phyloP scores from a whole-genome alignment of 2,888 invertebrate genomes.

The Tyria jacobaeae region DNA sequence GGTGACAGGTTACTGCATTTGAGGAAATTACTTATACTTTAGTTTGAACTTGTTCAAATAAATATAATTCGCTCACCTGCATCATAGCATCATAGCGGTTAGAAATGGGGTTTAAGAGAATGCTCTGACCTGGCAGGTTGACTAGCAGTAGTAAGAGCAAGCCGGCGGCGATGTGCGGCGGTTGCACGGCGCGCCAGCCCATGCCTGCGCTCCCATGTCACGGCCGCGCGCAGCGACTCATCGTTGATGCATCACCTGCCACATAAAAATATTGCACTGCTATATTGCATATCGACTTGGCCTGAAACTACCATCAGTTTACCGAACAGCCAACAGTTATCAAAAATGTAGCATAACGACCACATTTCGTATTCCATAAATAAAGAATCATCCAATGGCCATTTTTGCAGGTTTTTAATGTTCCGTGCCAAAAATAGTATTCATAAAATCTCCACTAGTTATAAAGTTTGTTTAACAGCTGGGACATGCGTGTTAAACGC shows the following conservation, averaged over 20 bases:
- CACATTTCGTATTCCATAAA: slow-evolving; percentile 39
- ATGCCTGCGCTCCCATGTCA: slow-evolving; percentile 96
- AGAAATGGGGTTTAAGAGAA: neutral
- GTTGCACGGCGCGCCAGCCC: slow-evolving; percentile 95
- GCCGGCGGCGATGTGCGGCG: slow-evolving; percentile 89
- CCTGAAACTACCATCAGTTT: slow-evolving; percentile 8
- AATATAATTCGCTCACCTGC: neutral
- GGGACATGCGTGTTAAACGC: too few relatives aligned
- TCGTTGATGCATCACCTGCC: slow-evolving; percentile 89
- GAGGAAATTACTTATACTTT: slow-evolving; percentile 1
- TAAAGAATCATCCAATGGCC: slow-evolving; percentile 32
- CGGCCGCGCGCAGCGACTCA: slow-evolving; percentile 91
- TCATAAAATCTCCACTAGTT: neutral
- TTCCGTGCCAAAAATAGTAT: slow-evolving; percentile 2
- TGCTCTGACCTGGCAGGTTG: slow-evolving; percentile 76
- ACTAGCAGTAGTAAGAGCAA: slow-evolving; percentile 85
- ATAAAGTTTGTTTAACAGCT: neutral
- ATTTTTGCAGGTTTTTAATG: slow-evolving; percentile 22
- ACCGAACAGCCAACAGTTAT: slow-evolving; percentile 21
- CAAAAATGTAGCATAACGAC: slow-evolving; percentile 21
- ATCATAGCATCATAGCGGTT: neutral
- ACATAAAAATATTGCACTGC: slow-evolving; percentile 22
- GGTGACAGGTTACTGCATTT: slow-evolving; percentile 90
- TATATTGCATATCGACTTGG: slow-evolving; percentile 3
- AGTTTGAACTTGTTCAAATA: neutral